A percentile compares a stretch with the other conserved stretches of the same genome.
phyloP scores from a whole-genome alignment of 2,113 vertebrate genomes.

The Loxodonta africana region DNA sequence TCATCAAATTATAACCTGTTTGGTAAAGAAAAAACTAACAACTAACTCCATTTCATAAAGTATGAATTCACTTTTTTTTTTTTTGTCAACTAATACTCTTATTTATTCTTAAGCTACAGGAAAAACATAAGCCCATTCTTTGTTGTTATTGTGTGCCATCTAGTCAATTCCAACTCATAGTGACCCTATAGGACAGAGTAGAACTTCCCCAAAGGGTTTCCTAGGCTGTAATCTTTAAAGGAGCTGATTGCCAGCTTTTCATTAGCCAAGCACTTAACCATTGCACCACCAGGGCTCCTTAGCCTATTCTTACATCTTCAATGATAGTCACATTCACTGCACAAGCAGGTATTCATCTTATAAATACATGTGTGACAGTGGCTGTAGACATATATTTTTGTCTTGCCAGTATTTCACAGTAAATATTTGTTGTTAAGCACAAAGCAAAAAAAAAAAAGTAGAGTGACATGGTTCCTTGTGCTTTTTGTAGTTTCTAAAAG shows the following conservation, averaged over 20 bases:
- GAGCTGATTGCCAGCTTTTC: too few relatives aligned
- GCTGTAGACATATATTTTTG: neutral
- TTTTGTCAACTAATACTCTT: neutral
- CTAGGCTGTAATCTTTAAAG: too few relatives aligned
- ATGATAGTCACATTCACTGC: neutral
- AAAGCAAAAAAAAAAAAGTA: neutral
- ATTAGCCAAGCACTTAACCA: too few relatives aligned
- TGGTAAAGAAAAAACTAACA: neutral
- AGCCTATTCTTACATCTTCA: neutral
- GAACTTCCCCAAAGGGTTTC: too few relatives aligned
- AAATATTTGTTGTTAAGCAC: constrained; percentile 24
- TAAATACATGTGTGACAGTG: constrained; percentile 1
- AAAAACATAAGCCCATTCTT: neutral
- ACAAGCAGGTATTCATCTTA: neutral
- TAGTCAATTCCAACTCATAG: neutral
- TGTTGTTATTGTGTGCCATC: neutral
- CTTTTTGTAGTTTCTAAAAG: constrained; percentile 12
- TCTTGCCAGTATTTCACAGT: neutral
- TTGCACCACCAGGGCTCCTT: too few relatives aligned
- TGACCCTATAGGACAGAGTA: too few relatives aligned
- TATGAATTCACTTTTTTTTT: neutral
- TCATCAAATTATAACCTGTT: neutral
- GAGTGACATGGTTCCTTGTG: neutral
- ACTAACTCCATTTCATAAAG: neutral
- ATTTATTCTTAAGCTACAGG: constrained; percentile 6